These are phyloP conservation scores for Monopterus albus DNA, from an alignment of 2,113 vertebrate species.

Conservation along the genomic window DNA sequence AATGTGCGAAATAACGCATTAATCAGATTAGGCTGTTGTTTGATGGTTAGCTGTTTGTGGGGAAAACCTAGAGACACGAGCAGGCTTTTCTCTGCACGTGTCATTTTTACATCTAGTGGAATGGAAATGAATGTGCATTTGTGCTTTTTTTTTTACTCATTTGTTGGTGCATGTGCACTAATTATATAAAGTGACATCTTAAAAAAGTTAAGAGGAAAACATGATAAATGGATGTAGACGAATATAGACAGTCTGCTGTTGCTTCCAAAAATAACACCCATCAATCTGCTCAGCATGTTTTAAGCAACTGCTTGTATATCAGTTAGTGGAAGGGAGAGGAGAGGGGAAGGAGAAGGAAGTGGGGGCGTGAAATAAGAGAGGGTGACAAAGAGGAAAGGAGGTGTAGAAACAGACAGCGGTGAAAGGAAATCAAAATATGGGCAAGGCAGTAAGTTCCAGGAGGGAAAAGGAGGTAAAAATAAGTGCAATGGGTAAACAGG, in stretches of 20 bases:
- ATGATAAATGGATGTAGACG: neutral
- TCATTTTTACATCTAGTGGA: conserved; percentile 13
- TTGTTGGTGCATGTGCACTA: conserved; percentile 13
- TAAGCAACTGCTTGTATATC: conserved; percentile 38
- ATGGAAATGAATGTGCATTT: neutral
- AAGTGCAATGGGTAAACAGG: conserved; percentile 33
- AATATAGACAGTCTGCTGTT: conserved; percentile 5
- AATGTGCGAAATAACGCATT: conserved; percentile 45
- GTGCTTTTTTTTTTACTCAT: neutral
- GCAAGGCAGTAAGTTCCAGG: conserved; percentile 12
- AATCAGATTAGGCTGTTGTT: conserved; percentile 60
- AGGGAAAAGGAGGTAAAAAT: conserved; percentile 25
- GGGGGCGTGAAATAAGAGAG: neutral
- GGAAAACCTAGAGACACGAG: neutral
- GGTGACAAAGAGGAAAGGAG: neutral
- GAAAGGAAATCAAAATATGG: conserved; percentile 30
- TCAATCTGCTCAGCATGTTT: conserved; percentile 29
- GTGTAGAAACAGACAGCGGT: conserved; percentile 3
- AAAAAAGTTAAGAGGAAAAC: neutral
- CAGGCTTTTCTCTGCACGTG: rapidly evolving
- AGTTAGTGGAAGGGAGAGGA: neutral
- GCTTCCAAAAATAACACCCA: conserved; percentile 26
- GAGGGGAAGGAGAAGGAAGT: neutral
- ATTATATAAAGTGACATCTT: conserved; percentile 21
- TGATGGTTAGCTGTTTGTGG: conserved; percentile 25